Base-by-base conservation (phyloP, 2,797 vertebrate genomes). In the Enteromius viviparus region DNA sequence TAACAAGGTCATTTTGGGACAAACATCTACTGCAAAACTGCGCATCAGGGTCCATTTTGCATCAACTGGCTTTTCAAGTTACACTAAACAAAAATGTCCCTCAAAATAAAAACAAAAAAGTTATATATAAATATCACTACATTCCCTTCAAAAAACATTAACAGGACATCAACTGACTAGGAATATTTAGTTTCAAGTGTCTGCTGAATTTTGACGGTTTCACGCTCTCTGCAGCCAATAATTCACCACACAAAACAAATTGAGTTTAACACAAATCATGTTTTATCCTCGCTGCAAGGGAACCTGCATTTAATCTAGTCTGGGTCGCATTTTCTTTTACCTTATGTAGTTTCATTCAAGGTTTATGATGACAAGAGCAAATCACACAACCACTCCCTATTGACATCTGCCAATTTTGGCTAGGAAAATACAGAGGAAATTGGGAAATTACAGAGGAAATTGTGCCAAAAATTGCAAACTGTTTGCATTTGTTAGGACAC, bases 191-290 rank as follows among this genome's bases (percentile, higher is more conserved):
- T 55, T 69, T 68, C 45, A 34, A 66, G 21, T 68, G 65, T 29
- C 49, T 70, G 19, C 51, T 58, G 65, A 80, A 29, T 70, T 71
- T 32, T 60, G 26, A 68, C 60, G 37, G 26, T 80, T 71, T 47
- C 62, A 80, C 29, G 9, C 49, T 70, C 11, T 80, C 42, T 11
- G 62, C 62, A 78, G 45, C 42, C 62, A 66, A 78, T 66, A 55
- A 51, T 80, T 32, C 53, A 60, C 72, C 32, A 42, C n/a, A 80
- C 23, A 29, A 80, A 42, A 80, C 23, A 60, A 79, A 70, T 45
- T 45, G 65, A 69, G 78, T 53, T 69, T 40, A 42, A 37, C 5
- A 12, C 49, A 80, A 55, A 80, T 23, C 64, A 19, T 58, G 66
- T 40, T 80, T 42, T 69, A 60, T 40, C 74, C 21, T 69, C n/a